Conservation (phyloP, 2,888 invertebrate species). For the Eupithecia subumbrata region DNA sequence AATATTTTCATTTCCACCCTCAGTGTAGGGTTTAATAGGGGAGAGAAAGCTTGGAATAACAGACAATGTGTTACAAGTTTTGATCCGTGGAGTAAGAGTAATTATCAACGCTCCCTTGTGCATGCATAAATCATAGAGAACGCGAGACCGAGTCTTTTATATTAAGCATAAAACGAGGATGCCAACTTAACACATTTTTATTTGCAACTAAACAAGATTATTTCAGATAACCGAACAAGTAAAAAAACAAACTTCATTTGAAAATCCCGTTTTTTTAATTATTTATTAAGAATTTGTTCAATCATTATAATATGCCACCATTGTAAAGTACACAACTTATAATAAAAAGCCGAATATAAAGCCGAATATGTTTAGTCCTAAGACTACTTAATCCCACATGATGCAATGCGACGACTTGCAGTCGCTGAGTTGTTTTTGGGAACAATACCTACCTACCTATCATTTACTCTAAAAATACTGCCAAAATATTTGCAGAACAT, state of each 20-base stretch:
- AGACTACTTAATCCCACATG: background rate
- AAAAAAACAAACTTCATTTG: background rate
- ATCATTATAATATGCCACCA: too few relatives aligned
- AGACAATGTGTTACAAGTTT: background rate
- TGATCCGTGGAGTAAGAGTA: background rate
- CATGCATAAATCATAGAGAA: background rate
- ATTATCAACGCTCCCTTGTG: background rate
- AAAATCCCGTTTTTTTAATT: background rate
- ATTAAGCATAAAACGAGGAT: background rate
- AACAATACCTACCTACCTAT: background rate
- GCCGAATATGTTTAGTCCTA: background rate
- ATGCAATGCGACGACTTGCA: background rate
- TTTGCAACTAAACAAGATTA: background rate
- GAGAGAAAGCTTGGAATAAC: background rate
- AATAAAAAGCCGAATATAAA: too few relatives aligned
- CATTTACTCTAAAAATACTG: background rate
- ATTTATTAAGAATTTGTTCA: too few relatives aligned
- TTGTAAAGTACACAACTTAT: too few relatives aligned
- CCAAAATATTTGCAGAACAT: background rate
- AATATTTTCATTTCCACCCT: conserved; percentile 66
- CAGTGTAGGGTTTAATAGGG: conserved; percentile 14
- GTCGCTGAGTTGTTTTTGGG: background rate
- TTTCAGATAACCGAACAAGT: background rate
- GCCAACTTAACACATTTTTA: background rate
- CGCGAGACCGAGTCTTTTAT: background rate